Conservation (phyloP, 2,113 vertebrate species). For the Hassar affinis region DNA sequence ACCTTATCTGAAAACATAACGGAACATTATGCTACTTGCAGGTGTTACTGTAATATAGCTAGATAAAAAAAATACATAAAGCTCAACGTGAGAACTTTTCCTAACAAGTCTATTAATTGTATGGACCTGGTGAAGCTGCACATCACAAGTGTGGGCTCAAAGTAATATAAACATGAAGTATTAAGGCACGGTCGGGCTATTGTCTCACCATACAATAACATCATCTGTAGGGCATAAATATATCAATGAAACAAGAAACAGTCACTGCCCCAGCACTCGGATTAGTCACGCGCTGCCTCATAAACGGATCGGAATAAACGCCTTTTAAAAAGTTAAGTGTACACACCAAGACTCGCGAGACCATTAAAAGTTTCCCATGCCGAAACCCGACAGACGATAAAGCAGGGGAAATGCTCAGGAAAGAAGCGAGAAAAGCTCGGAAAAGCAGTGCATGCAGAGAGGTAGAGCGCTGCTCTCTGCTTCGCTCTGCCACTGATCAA, state of each 20-base stretch:
- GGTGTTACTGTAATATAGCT: background rate
- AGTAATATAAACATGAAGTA: background rate
- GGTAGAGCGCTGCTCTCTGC: slow-evolving; percentile 72
- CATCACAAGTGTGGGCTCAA: background rate
- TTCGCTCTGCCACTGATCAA: slow-evolving; percentile 82
- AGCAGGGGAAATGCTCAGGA: slow-evolving; percentile 32
- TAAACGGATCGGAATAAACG: slow-evolving; percentile 59
- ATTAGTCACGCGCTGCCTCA: slow-evolving; percentile 51
- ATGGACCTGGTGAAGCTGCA: background rate
- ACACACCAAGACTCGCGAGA: slow-evolving; percentile 47
- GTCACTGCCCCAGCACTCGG: background rate
- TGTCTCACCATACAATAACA: background rate
- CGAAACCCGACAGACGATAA: slow-evolving; percentile 26
- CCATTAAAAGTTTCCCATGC: slow-evolving; percentile 75
- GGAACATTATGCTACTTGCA: background rate
- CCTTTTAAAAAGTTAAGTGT: slow-evolving; percentile 67
- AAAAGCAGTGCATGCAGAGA: slow-evolving; percentile 52
- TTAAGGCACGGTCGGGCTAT: background rate
- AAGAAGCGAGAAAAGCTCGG: background rate
- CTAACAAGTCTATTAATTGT: background rate
- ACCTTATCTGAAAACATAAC: background rate
- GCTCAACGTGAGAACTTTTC: background rate
- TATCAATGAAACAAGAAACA: background rate
- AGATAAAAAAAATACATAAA: background rate
- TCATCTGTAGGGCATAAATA: background rate